Evolutionary conservation across 2,113 vertebrate genomes (phyloP), one percentile per base, ranked within the genome.

Genomic region (Ifrita kowaldi): DNA sequence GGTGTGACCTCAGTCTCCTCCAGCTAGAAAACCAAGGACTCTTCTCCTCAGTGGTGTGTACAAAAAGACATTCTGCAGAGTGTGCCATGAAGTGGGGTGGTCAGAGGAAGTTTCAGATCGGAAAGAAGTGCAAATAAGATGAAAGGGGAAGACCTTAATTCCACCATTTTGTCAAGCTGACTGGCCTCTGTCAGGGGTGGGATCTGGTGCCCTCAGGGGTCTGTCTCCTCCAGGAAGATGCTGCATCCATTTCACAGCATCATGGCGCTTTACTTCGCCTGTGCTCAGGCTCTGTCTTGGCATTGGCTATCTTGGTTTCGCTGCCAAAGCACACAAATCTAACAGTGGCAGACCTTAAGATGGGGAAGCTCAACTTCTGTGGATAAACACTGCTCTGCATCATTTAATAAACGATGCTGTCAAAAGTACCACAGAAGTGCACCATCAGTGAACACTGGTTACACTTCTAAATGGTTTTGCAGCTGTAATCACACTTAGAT

Each of bases 231-330:
- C 16, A 16, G 35, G 42, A 57, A 70, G 16, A 16, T 30, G 19
- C 20, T 63, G n/a, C 10, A 2, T 53, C 84, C 11, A 6, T 85
- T 19, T 27, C 7, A 26, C 32, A 32, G 15, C 4, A 3, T 69
- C 3, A 1, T 23, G 22, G n/a, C 1, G 2, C n/a, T 91, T 73
- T 22, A 22, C 13, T 59, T 88, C 0, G 0, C 19, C 7, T 3
- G 22, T 3, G 19, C 17, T 77, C 4, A 3, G 37, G 16, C 20
- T 44, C 19, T 3, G 0, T 44, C 17, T 55, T 59, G 42, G 21
- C 1, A 2, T 13, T 60, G 17, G 24, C 39, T 39, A 2, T 53
- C 37, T 49, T 1, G 0, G 22, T 70, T 57, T 75, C 23, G 11
- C 63, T 73, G 49, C 23, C 44, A 37, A 55, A 86, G 44, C 44